Conservation (phyloP, 2,888 invertebrate species). For the Lordiphosa fenestrarum region DNA sequence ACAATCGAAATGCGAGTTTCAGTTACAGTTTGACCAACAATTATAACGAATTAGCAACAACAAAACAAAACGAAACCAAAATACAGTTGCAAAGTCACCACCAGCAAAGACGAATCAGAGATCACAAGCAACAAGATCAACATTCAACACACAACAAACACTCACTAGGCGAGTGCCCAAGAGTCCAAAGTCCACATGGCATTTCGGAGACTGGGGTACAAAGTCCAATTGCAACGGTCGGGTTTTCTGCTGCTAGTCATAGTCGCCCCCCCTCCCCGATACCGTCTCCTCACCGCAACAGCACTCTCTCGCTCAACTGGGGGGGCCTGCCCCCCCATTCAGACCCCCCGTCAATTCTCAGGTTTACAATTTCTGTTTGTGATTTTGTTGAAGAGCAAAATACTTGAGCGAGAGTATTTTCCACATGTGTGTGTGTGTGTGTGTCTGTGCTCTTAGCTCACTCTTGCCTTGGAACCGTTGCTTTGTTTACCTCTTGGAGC, state of each 20-base stretch:
- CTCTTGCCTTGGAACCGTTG: conserved; percentile 18
- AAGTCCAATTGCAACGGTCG: conserved; percentile 65
- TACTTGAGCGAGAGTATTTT: conserved; percentile 11
- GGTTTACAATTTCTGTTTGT: conserved; percentile 39
- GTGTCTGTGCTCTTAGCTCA: conserved; percentile 14
- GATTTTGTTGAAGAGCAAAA: conserved; percentile 41
- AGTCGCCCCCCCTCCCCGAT: conserved; percentile 6
- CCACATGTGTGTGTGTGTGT: neutral
- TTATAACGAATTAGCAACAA: conserved; percentile 46
- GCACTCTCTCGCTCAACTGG: neutral
- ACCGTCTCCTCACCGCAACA: too few relatives aligned
- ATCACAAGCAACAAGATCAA: conserved; percentile 12
- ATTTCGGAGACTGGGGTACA: conserved; percentile 62
- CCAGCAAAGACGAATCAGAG: conserved; percentile 15
- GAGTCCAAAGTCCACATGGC: conserved; percentile 66
- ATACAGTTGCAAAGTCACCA: conserved; percentile 9
- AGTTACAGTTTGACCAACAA: conserved; percentile 50
- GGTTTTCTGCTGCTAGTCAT: conserved; percentile 69
- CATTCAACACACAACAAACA: conserved; percentile 43
- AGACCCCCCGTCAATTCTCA: conserved; percentile 14
- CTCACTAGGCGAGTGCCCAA: conserved; percentile 57
- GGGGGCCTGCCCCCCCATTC: conserved; percentile 2
- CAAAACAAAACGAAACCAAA: conserved; percentile 29
- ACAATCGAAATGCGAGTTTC: conserved; percentile 20
- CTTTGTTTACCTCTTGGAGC: conserved; percentile 61